Evolutionary conservation across 1,140 invertebrate species (phyloP), one percentile per base, ranked within the genome.

Genomic region (Schlechtendalia chinensis): DNA sequence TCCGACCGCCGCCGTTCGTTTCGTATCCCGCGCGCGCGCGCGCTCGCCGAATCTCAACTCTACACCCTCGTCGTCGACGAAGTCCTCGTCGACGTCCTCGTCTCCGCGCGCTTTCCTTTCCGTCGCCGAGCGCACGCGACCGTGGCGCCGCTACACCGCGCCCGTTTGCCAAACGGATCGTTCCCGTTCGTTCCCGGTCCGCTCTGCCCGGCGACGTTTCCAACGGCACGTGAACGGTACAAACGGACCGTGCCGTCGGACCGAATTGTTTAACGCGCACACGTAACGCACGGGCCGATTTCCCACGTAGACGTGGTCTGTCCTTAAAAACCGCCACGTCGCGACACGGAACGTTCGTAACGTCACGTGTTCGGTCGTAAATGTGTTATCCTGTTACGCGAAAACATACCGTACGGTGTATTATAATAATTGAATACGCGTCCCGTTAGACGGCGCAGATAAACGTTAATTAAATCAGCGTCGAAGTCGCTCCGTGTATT

Each of bases 381-480:
- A n/a, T n/a, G n/a, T n/a, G n/a, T n/a, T n/a, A n/a, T n/a, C n/a
- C n/a, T n/a, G 32, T 3, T 39, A 39, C 32, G 32, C 32, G 32
- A 39, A 39, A 39, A 39, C 8, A 22, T 56, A 56, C 22, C 11
- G 16, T 19, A 14, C 12, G 16, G 8, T 24, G 11, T 14, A 22
- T 24, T 50, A 71, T 27, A 27, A 50, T 71, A 71, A 71, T 71
- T 53, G 22, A 71, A 71, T 53, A 17, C 8, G 5, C 47, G 24
- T 47, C 65, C 32, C 14, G n/a, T 67, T 39, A 71, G 22, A 71
- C 45, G 67, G 50, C n/a, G n/a, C 14, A 50, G 47, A 71, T 53
- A 71, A 71, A 53, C 47, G 22, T 50, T 71, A 71, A 71, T 71
- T 71, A 71, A 71, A 71, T 71, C 50, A 71, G 45, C 24, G 27